A percentile compares a stretch with the other conserved stretches of the same genome.
Conservation (phyloP, 2,888 invertebrate genomes). For the Drosophila pullipes region DNA sequence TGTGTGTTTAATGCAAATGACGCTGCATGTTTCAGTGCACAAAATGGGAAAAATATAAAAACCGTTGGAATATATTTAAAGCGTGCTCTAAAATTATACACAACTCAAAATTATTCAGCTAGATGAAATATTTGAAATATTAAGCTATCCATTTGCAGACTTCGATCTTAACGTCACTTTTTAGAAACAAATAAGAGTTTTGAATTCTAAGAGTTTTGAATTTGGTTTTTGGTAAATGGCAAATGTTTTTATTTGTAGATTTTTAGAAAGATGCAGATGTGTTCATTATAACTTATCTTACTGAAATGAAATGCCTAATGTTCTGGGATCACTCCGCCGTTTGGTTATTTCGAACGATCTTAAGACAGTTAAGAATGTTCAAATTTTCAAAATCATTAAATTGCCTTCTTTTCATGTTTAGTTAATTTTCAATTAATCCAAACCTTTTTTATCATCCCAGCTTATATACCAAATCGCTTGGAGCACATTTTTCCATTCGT, state of each 20-base stretch:
- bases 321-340: not conserved
- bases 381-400: not conserved
- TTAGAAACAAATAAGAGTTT: not conserved
- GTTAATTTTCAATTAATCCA: not conserved
- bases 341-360: not conserved
- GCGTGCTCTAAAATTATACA: not conserved
- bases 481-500: not conserved
- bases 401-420: not conserved
- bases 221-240: not conserved
- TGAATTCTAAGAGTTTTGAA: not conserved
- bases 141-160: not conserved
- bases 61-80: constrained; percentile 45
- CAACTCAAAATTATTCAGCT: not conserved
- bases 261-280: not conserved
- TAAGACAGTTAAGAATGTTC: not conserved
- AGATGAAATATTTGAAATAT: not conserved
- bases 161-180: not conserved
- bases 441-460: not conserved
- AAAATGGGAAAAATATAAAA: constrained; percentile 23
- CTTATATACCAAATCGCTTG: not conserved
- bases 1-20: constrained; percentile 58
- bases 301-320: not conserved
- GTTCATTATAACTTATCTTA: not conserved
- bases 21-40: constrained; percentile 57
- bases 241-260: not conserved